A percentile compares a stretch with the other conserved stretches of the same genome.
These are phyloP conservation scores for Brachyptera risi DNA, from an alignment of 2,888 invertebrate species.

Conservation along the genomic window DNA sequence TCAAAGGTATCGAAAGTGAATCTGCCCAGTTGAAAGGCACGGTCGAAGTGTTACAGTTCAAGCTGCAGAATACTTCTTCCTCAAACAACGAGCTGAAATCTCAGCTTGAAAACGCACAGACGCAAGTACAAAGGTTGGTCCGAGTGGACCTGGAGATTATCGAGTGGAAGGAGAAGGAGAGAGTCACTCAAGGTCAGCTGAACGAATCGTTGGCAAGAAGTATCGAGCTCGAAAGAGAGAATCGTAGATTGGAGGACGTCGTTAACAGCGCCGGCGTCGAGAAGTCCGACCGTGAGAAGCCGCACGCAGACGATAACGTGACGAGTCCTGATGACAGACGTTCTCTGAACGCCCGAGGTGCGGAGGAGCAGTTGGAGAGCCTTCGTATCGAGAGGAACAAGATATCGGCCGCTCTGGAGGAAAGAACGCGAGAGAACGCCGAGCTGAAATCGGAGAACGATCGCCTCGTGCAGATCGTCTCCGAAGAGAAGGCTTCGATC, in stretches of 20 bases:
- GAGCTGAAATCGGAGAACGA: slow-evolving; percentile 23
- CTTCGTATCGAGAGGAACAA: neutral
- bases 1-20: slow-evolving; percentile 1
- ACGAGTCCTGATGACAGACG: no score
- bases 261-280: slow-evolving; percentile 23
- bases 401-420: slow-evolving; percentile 23
- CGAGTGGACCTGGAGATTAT: slow-evolving; percentile 31
- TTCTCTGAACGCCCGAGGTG: neutral
- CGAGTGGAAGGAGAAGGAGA: slow-evolving; percentile 27
- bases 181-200: slow-evolving; percentile 13
- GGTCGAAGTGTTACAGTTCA: neutral
- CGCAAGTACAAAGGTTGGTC: slow-evolving; percentile 8
- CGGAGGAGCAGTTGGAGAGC: neutral
- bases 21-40: neutral
- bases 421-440: slow-evolving; percentile 25
- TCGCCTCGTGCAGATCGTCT: slow-evolving; percentile 23
- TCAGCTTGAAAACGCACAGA: neutral
- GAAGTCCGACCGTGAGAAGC: slow-evolving; percentile 21
- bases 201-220: slow-evolving; percentile 12
- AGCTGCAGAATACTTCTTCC: neutral
- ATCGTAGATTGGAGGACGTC: slow-evolving; percentile 31
- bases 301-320: slow-evolving; percentile 17
- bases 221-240: slow-evolving; percentile 29
- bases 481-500: slow-evolving; percentile 16
- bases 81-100: neutral